phyloP scores from a whole-genome alignment of 1,140 invertebrate species.

The Plectrocnemia conspersa region DNA sequence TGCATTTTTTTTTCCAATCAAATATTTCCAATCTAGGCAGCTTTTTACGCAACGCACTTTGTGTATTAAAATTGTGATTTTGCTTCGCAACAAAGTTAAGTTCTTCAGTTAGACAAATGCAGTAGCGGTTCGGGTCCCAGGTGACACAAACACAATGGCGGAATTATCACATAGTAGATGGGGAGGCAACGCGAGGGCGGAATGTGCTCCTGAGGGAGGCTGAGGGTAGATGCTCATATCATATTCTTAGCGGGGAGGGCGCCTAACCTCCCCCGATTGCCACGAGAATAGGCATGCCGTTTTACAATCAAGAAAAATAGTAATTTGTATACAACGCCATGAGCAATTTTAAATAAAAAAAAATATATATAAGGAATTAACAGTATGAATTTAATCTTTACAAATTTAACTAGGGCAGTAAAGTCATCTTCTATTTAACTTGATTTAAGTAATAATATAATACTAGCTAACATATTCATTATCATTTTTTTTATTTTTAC shows the following conservation, averaged over 20 bases:
- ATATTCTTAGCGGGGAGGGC: conserved; percentile 9
- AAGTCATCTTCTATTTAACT: too few species aligned
- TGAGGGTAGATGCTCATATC: conserved; percentile 7
- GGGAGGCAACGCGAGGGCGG: not conserved
- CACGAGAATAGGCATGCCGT: not conserved
- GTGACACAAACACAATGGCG: conserved; percentile 18
- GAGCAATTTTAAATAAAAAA: not conserved
- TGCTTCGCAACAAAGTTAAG: conserved; percentile 13
- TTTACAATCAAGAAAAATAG: conserved; percentile 2
- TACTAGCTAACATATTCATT: too few species aligned
- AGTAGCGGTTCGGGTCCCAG: conserved; percentile 8
- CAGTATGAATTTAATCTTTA: too few species aligned
- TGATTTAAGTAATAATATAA: too few species aligned
- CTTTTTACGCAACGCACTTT: too few species aligned
- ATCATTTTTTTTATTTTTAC: too few species aligned
- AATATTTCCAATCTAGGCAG: too few species aligned
- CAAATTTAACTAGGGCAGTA: too few species aligned
- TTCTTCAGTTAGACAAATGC: conserved; percentile 15
- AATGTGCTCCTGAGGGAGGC: not conserved
- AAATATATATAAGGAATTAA: too few species aligned
- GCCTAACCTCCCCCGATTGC: not conserved
- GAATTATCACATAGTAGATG: conserved; percentile 19
- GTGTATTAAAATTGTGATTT: conserved; percentile 10
- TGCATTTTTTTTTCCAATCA: too few species aligned
- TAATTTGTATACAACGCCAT: not conserved